phyloP scores from a whole-genome alignment of 2,113 vertebrate species.

The Poeciliopsis occidentalis region DNA sequence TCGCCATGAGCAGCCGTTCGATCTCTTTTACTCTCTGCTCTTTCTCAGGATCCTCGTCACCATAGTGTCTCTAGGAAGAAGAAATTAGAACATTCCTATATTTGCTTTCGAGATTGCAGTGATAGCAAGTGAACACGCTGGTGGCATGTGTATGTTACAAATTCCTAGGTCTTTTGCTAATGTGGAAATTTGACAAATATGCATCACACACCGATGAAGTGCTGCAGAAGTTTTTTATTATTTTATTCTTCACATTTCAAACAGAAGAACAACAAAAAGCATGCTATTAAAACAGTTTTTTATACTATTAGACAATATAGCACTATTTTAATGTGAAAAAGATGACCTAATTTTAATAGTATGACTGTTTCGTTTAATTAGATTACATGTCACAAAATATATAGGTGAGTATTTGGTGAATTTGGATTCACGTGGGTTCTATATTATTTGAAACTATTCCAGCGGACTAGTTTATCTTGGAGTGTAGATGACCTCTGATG shows the following conservation, averaged over 20 bases:
- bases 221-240: background rate
- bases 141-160: background rate
- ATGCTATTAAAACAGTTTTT: background rate
- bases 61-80: conserved; percentile 92
- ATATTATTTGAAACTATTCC: background rate
- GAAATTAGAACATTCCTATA: background rate
- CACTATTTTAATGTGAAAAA: background rate
- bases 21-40: conserved; percentile 99
- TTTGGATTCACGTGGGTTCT: background rate
- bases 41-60: conserved; percentile 98
- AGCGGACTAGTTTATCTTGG: too few species aligned
- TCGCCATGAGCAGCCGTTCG: conserved; percentile 97
- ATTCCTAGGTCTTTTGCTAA: background rate
- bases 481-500: background rate
- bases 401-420: background rate
- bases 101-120: background rate
- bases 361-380: background rate
- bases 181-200: background rate
- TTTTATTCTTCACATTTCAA: background rate
- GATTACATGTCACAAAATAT: background rate
- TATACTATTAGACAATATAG: background rate
- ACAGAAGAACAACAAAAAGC: background rate
- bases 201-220: background rate
- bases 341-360: background rate
- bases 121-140: background rate